phyloP scores from a whole-genome alignment of 2,797 vertebrate genomes.

The Hydrolagus colliei region DNA sequence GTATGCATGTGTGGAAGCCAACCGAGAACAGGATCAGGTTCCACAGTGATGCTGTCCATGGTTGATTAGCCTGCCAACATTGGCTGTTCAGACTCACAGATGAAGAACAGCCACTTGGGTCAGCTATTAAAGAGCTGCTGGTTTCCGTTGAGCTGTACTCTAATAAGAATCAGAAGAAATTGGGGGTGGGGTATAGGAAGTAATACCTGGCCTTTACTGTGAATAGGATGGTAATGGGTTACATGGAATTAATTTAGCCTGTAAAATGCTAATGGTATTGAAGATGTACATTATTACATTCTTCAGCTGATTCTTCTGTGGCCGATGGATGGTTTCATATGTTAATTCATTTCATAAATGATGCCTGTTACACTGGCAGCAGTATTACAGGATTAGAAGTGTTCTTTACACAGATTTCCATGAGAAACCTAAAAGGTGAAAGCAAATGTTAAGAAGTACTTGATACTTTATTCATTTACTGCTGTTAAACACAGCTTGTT shows the following conservation, averaged over 20 bases:
- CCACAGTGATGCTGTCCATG: no score
- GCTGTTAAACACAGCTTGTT: neutral
- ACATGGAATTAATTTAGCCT: neutral
- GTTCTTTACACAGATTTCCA: neutral
- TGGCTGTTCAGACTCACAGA: no score
- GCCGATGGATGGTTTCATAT: neutral
- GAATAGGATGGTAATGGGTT: no score
- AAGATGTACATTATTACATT: neutral
- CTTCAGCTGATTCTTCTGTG: neutral
- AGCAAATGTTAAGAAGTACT: neutral
- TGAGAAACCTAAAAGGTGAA: neutral
- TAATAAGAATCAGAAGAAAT: no score
- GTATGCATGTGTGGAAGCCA: no score
- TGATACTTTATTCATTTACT: neutral
- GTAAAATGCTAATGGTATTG: neutral
- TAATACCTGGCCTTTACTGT: no score
- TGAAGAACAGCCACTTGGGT: no score
- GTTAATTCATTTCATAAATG: neutral
- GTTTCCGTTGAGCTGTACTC: no score
- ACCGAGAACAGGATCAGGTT: no score
- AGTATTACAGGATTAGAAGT: neutral
- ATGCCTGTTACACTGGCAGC: neutral
- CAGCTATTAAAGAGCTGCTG: no score
- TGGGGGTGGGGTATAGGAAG: no score
- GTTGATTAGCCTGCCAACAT: no score